Evolutionary conservation across 2,888 invertebrate genomes (phyloP), one percentile per base, ranked within the genome.

Genomic region (Drosophila villosipedis): DNA sequence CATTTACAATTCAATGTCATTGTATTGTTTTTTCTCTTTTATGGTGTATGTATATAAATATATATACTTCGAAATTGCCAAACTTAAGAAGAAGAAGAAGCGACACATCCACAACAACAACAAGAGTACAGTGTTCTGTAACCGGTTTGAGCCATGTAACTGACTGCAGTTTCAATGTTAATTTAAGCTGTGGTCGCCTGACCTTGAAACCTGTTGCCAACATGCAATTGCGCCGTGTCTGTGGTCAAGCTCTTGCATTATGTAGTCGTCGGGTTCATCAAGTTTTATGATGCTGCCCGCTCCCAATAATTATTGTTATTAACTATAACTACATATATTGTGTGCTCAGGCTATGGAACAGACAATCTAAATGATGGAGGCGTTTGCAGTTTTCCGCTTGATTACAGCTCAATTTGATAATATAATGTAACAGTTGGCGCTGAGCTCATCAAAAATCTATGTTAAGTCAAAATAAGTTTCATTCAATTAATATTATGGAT

Each of bases 1-100:
- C 68, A 73, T 78, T 85, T 87, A 82, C 88, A 76, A 80, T 82
- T 85, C 88, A 85, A 85, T 82, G 90, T 84, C 88, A 87, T 65
- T 57, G 49, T 69, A 60, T 70, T 70, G 75, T 71, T 71, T 68
- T 68, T 70, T 52, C 58, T 22, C 60, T 37, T 43, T 54, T 43
- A 50, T 49, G 64, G 22, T 41, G 49, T n/a, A 54, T 12, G 19
- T 19, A 25, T 33, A 33, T 22, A 47, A 4, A 47, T 7, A 49
- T 41, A 33, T 22, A 22, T 61, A 41, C 73, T 73, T 60, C 71
- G 72, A 65, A 78, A 83, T 73, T 76, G 60, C 68, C 68, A 60
- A 86, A 80, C 61, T 58, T 47, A 73, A 73, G 69, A 68, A 73
- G 60, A 63, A 33, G 49, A 63, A 53, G 52, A 37, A 37, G 52